phyloP scores from a whole-genome alignment of 2,797 vertebrate species.

The Poeciliopsis turneri region DNA sequence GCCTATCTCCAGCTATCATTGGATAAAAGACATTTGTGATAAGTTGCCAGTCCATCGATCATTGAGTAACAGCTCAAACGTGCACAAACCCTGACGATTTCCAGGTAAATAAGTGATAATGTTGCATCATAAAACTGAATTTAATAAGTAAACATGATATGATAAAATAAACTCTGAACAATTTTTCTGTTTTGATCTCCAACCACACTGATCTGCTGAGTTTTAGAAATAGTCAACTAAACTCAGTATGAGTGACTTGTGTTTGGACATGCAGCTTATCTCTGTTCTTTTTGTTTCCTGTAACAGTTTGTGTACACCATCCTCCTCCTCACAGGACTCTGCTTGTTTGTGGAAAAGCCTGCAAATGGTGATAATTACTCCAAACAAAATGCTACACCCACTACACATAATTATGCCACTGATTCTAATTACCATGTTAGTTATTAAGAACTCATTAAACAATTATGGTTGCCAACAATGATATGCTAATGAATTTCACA shows the following conservation, averaged over 20 bases:
- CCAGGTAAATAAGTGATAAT: neutral
- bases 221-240: neutral
- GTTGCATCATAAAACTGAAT: neutral
- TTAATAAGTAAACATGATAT: neutral
- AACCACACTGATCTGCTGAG: neutral
- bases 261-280: constrained; percentile 13
- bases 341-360: constrained; percentile 69
- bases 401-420: constrained; percentile 83
- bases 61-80: neutral
- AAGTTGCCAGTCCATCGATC: neutral
- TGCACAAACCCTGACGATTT: neutral
- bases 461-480: constrained; percentile 77
- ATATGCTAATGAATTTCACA: constrained; percentile 81
- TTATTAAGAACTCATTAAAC: constrained; percentile 84
- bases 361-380: constrained; percentile 69
- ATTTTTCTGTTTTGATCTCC: neutral
- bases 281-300: constrained; percentile 40
- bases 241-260: constrained; percentile 2
- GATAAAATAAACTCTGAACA: neutral
- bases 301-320: constrained; percentile 37
- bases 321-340: constrained; percentile 43
- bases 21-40: neutral
- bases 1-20: neutral
- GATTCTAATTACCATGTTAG: constrained; percentile 82
- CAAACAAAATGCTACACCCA: constrained; percentile 75